phyloP scores from a whole-genome alignment of 1,140 invertebrate genomes.

The Macrobrachium nipponense region DNA sequence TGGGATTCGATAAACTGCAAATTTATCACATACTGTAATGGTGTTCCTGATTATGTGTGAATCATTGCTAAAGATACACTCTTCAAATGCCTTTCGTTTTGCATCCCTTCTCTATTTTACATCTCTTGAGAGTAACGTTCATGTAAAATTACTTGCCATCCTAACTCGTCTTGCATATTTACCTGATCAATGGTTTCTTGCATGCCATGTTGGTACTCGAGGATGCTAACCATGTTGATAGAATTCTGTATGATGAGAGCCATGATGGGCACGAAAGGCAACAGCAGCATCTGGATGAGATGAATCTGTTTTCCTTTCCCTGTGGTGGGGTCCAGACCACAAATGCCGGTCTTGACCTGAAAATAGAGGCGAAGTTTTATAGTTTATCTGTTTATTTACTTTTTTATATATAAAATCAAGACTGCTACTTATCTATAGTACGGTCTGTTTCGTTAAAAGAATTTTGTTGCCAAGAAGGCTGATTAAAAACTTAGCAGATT shows the following conservation, averaged over 20 bases:
- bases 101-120: background rate
- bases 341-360: slow-evolving; percentile 49
- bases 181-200: slow-evolving; percentile 39
- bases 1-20: too few relatives aligned
- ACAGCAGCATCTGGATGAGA: slow-evolving; percentile 53
- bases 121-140: background rate
- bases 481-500: too few relatives aligned
- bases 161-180: background rate
- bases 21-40: too few relatives aligned
- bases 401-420: too few relatives aligned
- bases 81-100: too few relatives aligned
- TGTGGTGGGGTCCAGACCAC: slow-evolving; percentile 51
- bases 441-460: too few relatives aligned
- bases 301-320: slow-evolving; percentile 56
- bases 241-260: slow-evolving; percentile 55
- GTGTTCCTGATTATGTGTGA: too few relatives aligned
- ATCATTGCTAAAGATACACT: too few relatives aligned
- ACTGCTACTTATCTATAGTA: too few relatives aligned
- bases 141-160: too few relatives aligned
- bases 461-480: too few relatives aligned
- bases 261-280: slow-evolving; percentile 57
- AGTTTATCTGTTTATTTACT: background rate
- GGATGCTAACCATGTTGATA: slow-evolving; percentile 57
- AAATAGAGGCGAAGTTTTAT: background rate
- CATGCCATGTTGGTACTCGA: slow-evolving; percentile 42